Conservation (phyloP, 2,797 vertebrate species). For the Echeneis naucrates region DNA sequence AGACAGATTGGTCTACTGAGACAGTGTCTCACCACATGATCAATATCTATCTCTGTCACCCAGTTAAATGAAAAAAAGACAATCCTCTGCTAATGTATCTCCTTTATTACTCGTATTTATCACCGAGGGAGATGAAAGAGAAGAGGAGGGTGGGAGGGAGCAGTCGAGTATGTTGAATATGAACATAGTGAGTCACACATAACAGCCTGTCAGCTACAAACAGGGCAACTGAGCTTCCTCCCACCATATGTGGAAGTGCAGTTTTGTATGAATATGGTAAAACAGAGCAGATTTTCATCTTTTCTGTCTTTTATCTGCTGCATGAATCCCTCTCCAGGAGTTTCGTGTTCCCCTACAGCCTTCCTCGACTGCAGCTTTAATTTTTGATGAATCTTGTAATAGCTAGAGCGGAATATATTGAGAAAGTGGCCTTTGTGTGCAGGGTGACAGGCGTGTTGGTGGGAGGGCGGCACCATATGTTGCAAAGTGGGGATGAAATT, state of each 20-base stretch:
- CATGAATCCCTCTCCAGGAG: constrained; percentile 60
- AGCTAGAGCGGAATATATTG: constrained; percentile 72
- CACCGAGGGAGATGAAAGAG: constrained; percentile 71
- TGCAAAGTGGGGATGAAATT: constrained; percentile 76
- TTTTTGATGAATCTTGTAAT: constrained; percentile 84
- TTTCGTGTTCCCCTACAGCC: constrained; percentile 62
- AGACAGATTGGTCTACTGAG: constrained; percentile 67
- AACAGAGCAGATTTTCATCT: constrained; percentile 59
- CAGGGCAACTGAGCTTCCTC: constrained; percentile 66
- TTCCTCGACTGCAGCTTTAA: constrained; percentile 72
- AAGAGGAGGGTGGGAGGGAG: constrained; percentile 57
- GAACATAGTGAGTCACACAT: constrained; percentile 72
- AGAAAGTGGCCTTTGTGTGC: constrained; percentile 69
- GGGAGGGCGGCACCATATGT: constrained; percentile 70
- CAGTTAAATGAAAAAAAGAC: constrained; percentile 79
- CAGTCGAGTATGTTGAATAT: constrained; percentile 63
- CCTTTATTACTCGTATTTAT: constrained; percentile 83
- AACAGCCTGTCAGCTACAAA: constrained; percentile 77
- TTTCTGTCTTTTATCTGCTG: constrained; percentile 39
- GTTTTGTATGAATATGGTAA: constrained; percentile 74
- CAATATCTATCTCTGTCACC: constrained; percentile 81
- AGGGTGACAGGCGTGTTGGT: constrained; percentile 55
- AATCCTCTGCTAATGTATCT: constrained; percentile 78
- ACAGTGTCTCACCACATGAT: constrained; percentile 76
- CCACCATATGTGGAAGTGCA: constrained; percentile 77